Percentiles rank a stretch among this genome's conserved stretches.
phyloP scores from a whole-genome alignment of 30 jellyfish, hydroid and myxozoan species.

The Rhopilema esculentum region DNA sequence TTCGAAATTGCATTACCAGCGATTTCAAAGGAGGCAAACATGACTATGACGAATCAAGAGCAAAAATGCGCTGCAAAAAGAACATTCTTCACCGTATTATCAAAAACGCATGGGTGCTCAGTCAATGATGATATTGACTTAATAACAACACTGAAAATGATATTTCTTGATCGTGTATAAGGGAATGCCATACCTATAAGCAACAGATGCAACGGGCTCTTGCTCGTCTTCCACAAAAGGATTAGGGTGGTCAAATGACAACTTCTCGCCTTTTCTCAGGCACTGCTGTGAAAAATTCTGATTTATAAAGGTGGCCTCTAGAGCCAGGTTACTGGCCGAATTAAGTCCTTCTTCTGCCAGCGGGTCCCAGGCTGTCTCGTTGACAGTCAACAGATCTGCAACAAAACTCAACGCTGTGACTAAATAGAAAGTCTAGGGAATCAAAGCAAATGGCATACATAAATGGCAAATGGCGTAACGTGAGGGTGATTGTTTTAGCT shows the following conservation, averaged over 20 bases:
- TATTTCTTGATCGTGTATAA: no score
- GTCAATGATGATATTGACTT: no score
- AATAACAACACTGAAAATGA: no score
- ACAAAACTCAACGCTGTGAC: not conserved
- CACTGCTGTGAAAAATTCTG: slow-evolving; percentile 99
- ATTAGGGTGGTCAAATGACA: slow-evolving; percentile 81
- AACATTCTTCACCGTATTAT: no score
- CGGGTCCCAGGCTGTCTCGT: slow-evolving; percentile 96
- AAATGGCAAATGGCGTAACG: no score
- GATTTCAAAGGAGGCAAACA: no score
- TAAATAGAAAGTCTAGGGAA: no score
- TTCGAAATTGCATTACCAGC: no score
- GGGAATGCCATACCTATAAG: slow-evolving; percentile 78
- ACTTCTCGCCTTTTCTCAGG: slow-evolving; percentile 76
- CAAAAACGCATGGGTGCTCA: no score
- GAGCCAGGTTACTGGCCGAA: slow-evolving; percentile 80
- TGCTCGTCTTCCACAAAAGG: slow-evolving; percentile 92
- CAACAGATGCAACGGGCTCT: slow-evolving; percentile 97
- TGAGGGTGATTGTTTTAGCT: not conserved
- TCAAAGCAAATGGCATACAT: not conserved
- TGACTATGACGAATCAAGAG: no score
- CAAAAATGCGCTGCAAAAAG: no score
- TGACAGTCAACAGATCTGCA: slow-evolving; percentile 88
- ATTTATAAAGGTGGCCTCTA: slow-evolving; percentile 95
- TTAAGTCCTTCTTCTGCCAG: slow-evolving; percentile 92